Evolutionary conservation across 2,888 invertebrate genomes (phyloP).

Genomic region (Cerastis rubricosa): DNA sequence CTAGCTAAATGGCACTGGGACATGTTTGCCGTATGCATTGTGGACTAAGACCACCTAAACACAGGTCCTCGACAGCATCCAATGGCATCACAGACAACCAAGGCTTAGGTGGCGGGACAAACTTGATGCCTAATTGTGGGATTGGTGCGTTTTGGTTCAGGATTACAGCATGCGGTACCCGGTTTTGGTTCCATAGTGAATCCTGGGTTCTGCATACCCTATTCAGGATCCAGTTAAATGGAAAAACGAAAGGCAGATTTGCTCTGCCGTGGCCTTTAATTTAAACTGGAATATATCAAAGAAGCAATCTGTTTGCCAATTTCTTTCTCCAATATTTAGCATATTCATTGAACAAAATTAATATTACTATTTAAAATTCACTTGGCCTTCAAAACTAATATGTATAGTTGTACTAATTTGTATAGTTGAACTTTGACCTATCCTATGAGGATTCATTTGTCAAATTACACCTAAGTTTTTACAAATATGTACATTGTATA

Average conservation of each 20-base stretch:
- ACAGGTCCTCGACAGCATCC: not conserved
- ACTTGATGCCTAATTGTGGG: too few species aligned
- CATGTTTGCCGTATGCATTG: not conserved
- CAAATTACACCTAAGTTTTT: not conserved
- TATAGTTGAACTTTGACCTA: slow-evolving; percentile 13
- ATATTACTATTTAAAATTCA: not conserved
- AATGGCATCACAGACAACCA: not conserved
- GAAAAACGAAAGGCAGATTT: not conserved
- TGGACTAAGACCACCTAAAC: not conserved
- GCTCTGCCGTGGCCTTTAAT: too few species aligned
- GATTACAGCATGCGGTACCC: too few species aligned
- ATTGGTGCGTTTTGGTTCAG: not conserved
- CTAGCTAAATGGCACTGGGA: not conserved
- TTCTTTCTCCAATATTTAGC: not conserved
- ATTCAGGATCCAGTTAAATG: too few species aligned
- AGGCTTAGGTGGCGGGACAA: not conserved
- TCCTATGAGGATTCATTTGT: not conserved
- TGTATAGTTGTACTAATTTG: too few species aligned
- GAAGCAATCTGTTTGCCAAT: not conserved
- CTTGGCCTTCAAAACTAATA: not conserved
- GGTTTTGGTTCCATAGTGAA: too few species aligned
- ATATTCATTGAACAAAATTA: not conserved
- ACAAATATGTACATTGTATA: not conserved
- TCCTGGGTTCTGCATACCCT: too few species aligned
- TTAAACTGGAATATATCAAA: too few species aligned